Evolutionary conservation across 2,797 vertebrate species (phyloP).

Genomic region (Pachyuromys duprasi): DNA sequence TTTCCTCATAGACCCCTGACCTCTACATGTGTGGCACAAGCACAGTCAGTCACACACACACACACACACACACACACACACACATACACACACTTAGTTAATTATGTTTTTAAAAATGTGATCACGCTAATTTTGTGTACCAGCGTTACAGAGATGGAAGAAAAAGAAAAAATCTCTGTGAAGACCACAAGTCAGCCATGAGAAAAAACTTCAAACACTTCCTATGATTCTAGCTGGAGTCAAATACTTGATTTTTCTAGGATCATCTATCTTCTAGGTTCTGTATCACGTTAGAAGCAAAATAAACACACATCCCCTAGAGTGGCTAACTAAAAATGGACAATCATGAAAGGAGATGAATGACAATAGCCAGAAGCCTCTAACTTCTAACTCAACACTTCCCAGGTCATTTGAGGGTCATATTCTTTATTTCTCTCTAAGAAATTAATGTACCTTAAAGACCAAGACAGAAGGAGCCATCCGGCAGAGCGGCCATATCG

Average conservation of each 20-base stretch:
- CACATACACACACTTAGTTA: background rate
- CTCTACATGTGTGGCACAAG: background rate
- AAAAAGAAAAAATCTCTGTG: background rate
- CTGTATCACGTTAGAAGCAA: constrained; percentile 17
- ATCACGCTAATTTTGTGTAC: background rate
- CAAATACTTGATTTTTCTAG: background rate
- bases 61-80: background rate
- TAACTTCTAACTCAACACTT: background rate
- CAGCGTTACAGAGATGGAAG: background rate
- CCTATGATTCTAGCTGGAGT: background rate
- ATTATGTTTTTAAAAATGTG: background rate
- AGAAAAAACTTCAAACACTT: background rate
- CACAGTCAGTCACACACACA: background rate
- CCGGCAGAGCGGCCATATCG: constrained; percentile 43
- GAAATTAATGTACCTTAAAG: constrained; percentile 76
- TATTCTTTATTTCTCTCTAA: constrained; percentile 22
- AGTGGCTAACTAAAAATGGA: background rate
- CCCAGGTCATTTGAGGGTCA: background rate
- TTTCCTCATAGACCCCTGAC: background rate
- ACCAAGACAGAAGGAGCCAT: constrained; percentile 65
- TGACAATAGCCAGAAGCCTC: background rate
- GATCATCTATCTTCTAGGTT: background rate
- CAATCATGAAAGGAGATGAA: background rate
- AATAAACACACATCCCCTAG: background rate
- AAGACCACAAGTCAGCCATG: background rate